phyloP scores from a whole-genome alignment of 2,113 vertebrate genomes.

The Dolichallabes microphthalmus region DNA sequence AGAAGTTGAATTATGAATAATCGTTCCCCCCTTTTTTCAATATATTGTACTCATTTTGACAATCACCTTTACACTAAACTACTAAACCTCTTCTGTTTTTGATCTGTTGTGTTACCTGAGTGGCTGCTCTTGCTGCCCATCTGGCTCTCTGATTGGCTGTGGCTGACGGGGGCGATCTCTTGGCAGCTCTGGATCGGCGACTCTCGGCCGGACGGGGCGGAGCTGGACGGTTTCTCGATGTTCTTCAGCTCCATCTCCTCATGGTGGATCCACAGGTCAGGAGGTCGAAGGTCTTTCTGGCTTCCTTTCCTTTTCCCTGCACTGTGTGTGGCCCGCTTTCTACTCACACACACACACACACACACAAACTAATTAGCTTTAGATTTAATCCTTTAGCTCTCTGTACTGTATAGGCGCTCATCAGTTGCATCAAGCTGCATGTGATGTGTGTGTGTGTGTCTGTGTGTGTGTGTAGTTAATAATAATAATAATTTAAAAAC shows the following conservation, averaged over 20 bases:
- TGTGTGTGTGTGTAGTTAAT: background rate
- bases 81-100: background rate
- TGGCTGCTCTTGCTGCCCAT: constrained; percentile 90
- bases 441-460: background rate
- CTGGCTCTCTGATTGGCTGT: constrained; percentile 91
- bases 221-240: constrained; percentile 83
- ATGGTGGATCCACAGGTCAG: constrained; percentile 95
- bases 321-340: constrained; percentile 87
- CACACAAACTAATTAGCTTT: too few species aligned
- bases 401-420: background rate
- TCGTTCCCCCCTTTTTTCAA: background rate
- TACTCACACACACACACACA: constrained; percentile 58
- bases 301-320: constrained; percentile 87
- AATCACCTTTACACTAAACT: background rate
- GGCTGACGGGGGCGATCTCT: constrained; percentile 84
- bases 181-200: constrained; percentile 84
- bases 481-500: background rate
- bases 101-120: constrained; percentile 72
- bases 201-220: constrained; percentile 76
- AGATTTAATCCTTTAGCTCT: background rate
- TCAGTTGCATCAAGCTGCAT: background rate
- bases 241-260: constrained; percentile 98
- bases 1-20: too few species aligned
- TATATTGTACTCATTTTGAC: background rate
- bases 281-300: constrained; percentile 91